Evolutionary conservation across 2,888 invertebrate genomes (phyloP).

Genomic region (Artemia sp.): DNA sequence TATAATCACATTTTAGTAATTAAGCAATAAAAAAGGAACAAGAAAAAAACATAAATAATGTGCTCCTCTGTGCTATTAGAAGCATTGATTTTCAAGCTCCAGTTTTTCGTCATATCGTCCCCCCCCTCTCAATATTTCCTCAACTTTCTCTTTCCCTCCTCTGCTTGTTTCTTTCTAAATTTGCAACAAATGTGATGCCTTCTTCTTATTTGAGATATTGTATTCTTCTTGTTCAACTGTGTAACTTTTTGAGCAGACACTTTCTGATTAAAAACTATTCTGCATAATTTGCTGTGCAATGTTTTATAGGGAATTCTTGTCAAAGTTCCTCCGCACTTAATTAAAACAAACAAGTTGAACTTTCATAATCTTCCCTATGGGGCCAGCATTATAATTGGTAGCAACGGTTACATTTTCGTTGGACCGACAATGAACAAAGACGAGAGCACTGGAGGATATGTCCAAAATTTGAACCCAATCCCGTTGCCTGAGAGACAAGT

Average conservation of each 20-base stretch:
- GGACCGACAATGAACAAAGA: conserved; percentile 47
- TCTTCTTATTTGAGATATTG: not conserved
- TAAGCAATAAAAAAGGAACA: too few relatives aligned
- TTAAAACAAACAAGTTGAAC: conserved; percentile 84
- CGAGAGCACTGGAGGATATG: conserved; percentile 50
- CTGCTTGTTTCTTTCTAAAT: too few relatives aligned
- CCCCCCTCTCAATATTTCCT: too few relatives aligned
- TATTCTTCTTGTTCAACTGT: conserved; percentile 2
- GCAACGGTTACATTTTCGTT: conserved; percentile 93
- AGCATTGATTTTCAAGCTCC: too few relatives aligned
- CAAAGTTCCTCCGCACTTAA: conserved; percentile 74
- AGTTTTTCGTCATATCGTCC: too few relatives aligned
- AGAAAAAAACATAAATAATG: too few relatives aligned
- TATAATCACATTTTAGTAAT: too few relatives aligned
- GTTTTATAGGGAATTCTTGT: conserved; percentile 71
- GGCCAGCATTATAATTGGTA: conserved; percentile 78
- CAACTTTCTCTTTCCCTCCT: too few relatives aligned
- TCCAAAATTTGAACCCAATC: conserved; percentile 49
- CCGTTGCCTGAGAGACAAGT: conserved; percentile 55
- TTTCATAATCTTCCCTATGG: conserved; percentile 86
- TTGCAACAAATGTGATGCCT: not conserved
- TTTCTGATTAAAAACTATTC: not conserved
- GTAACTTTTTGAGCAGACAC: not conserved
- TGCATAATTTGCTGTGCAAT: conserved; percentile 33
- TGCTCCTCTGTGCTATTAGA: too few relatives aligned